A percentile compares a stretch with the other conserved stretches of the same genome.
Evolutionary conservation across 2,888 invertebrate genomes (phyloP).

Genomic region (Drosophila emarginata): DNA sequence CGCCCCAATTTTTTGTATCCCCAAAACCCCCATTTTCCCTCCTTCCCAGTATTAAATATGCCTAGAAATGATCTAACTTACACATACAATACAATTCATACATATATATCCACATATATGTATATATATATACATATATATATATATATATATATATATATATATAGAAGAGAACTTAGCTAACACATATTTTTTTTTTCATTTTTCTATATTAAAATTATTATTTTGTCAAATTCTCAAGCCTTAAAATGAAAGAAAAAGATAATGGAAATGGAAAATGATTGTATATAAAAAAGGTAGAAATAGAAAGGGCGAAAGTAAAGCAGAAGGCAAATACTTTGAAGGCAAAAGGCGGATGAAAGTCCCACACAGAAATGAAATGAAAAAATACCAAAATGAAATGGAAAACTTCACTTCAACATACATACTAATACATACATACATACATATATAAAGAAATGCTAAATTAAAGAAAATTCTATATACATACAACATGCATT

Average conservation of each 20-base stretch:
- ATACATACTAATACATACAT: conserved; percentile 33
- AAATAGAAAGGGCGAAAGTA: neutral
- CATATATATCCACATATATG: conserved; percentile 37
- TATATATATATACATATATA: conserved; percentile 52
- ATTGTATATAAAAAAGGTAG: conserved; percentile 64
- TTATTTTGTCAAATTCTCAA: conserved; percentile 5
- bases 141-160: conserved; percentile 32
- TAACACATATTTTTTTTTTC: neutral
- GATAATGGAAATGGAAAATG: conserved; percentile 32
- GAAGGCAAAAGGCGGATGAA: conserved; percentile 79
- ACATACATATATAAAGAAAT: conserved; percentile 42
- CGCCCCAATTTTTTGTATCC: conserved; percentile 1
- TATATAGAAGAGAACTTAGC: neutral
- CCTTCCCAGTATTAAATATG: neutral
- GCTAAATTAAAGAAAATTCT: conserved; percentile 7
- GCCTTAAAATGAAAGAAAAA: conserved; percentile 10
- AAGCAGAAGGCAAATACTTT: conserved; percentile 7
- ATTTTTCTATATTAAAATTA: neutral
- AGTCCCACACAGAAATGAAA: conserved; percentile 68
- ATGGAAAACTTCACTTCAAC: conserved; percentile 38
- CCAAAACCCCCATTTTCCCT: neutral
- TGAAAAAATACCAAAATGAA: conserved; percentile 21
- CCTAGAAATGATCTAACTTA: conserved; percentile 8
- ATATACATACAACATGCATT: conserved; percentile 52
- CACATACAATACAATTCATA: conserved; percentile 25